These are phyloP conservation scores for Teleogryllus oceanicus DNA, from an alignment of 2,888 invertebrate genomes.

Conservation along the genomic window DNA sequence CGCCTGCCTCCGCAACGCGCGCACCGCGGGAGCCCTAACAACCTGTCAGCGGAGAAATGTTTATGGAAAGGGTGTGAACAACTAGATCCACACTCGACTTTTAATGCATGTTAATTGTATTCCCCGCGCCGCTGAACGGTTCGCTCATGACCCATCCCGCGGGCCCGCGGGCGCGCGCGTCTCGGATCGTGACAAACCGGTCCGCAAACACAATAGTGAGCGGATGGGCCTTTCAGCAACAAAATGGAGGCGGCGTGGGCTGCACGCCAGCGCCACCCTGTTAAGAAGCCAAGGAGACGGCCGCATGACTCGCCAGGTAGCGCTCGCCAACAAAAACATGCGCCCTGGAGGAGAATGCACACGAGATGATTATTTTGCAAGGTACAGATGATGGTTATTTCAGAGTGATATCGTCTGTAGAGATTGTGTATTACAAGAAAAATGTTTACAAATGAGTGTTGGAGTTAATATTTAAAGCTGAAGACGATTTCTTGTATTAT, in stretches of 20 bases:
- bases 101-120: constrained; percentile 18
- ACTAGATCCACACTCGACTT: background rate
- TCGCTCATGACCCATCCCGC: background rate
- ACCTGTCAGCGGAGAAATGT: constrained; percentile 5
- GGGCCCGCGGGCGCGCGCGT: background rate
- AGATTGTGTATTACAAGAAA: too few species aligned
- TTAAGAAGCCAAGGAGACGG: too few species aligned
- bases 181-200: background rate
- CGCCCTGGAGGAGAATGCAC: too few species aligned
- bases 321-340: too few species aligned
- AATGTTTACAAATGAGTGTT: too few species aligned
- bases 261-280: background rate
- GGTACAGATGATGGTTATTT: too few species aligned
- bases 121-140: background rate
- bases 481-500: too few species aligned
- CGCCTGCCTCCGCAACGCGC: background rate
- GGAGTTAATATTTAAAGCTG: too few species aligned
- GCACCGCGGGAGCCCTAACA: background rate
- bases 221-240: background rate
- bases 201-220: constrained; percentile 1
- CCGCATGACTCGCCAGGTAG: too few species aligned
- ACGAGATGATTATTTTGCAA: too few species aligned
- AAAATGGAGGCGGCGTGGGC: background rate
- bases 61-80: constrained; percentile 18
- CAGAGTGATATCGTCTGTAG: too few species aligned